Base-by-base conservation (phyloP, 2,888 invertebrate genomes). In the Agrotis puta region DNA sequence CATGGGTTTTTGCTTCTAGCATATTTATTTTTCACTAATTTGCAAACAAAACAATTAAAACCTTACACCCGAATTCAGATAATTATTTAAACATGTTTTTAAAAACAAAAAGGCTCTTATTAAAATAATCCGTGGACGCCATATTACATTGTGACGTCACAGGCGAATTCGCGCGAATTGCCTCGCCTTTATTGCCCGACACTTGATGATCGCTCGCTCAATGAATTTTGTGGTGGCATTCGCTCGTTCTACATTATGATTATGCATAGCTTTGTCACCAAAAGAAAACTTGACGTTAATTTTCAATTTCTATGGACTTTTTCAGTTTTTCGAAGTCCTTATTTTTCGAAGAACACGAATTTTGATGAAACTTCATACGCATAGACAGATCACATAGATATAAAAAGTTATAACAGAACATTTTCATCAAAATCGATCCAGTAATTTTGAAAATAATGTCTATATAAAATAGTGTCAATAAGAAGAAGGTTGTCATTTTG, bases 141-240 rank as follows among this genome's bases (percentile, higher is more conserved):
- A 48, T 51, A 14, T 3, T 51, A 50, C 9, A 59, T 47, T 47
- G 27, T 76, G 77, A 69, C 81, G 77, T 81, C 51, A 57, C 77
- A 48, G n/a, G 27, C 59, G 56, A 66, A 33, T 70, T 43, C 51
- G 43, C 27, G n/a, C 57, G 51, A 27, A 76, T 75, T 53, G 24
- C 48, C 16, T n/a, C 47, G 77, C 70, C 45, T 64, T 81, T 81
- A 53, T 77, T 16, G 2, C 11, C 53, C 53, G 50, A 63, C 76
- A 76, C 70, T 81, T 62, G 61, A 77, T 65, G 53, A 69, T 45
- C 45, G 43, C 53, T 48, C 59, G 64, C 64, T 53, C 61, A 62
- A 58, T 81, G 57, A 81, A 70, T 77, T 70, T 70, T 77, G 62
- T 50, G 64, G 53, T 47, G 64, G 53, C 45, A 64, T 64, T 76